Base-by-base conservation (phyloP, 2,888 invertebrate genomes). In the Acronicta aceris region DNA sequence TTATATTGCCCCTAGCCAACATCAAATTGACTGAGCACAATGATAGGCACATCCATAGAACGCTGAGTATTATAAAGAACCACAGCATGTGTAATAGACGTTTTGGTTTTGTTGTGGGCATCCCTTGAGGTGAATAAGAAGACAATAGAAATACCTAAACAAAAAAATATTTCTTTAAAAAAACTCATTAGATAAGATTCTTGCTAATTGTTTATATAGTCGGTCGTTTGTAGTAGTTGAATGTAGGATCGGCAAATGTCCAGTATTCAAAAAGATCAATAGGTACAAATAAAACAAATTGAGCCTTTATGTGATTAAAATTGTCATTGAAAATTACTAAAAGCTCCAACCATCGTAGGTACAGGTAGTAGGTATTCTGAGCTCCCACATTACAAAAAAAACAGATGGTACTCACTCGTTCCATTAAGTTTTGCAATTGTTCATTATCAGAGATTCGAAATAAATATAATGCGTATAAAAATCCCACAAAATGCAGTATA, bases 351-450 rank as follows among this genome's bases (percentile, higher is more conserved):
- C n/a, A n/a, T n/a, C n/a, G n/a, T n/a, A n/a, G n/a, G n/a, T n/a
- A n/a, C n/a, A n/a, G n/a, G n/a, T 27, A 27, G 0, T 27, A 7
- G 27, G 2, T 21, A 27, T 27, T 27, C 27, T 27, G 8, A 27
- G 1, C 1, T 6, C 1, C 1, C 5, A 33, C 12, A 33, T 33
- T 3, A 40, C 27, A 15, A 30, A 15, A 9, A 15, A 10, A 30
- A 7, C 5, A 42, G 9, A 33, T 17, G 8, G 45, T 46, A 83
- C 93, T 92, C 82, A 97, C 97, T 78, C 97, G 95, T 88, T 98
- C 98, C 96, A 98, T 97, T 51, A 98, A 93, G 91, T 97, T 97
- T 78, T 97, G 97, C 53, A 98, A 87, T 79, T 98, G 97, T 84
- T 98, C 98, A 83, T 97, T 97, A 85, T 98, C 97, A 36, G 96